These are phyloP conservation scores for Chymomyza procnemis DNA, from an alignment of 2,888 invertebrate genomes.

Conservation along the genomic window DNA sequence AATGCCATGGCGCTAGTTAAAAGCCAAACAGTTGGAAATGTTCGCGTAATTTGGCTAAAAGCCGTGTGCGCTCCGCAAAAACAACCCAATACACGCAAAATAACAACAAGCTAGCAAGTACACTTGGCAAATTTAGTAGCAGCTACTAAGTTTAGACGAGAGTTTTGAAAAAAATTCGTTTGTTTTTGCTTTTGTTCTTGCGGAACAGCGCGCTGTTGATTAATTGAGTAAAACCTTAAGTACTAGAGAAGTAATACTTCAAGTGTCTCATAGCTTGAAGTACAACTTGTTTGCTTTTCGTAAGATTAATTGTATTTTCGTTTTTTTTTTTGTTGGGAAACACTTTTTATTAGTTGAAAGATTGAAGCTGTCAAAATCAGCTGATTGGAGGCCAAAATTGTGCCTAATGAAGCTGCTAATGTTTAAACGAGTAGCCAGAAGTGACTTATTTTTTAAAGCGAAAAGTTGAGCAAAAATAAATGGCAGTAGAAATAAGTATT, in stretches of 20 bases:
- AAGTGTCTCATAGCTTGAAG: neutral
- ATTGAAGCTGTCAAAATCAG: neutral
- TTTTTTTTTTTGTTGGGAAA: neutral
- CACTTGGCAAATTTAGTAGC: neutral
- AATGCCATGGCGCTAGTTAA: slow-evolving; percentile 33
- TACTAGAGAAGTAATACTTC: neutral
- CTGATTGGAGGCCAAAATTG: neutral
- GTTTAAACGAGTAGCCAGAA: neutral
- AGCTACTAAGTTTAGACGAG: no score
- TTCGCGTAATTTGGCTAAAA: slow-evolving; percentile 69
- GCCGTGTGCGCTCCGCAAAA: slow-evolving; percentile 51
- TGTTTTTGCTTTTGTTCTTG: neutral
- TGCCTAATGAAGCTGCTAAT: neutral
- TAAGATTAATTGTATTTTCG: neutral
- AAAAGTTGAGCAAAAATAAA: no score
- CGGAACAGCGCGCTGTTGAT: neutral
- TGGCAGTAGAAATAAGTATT: no score
- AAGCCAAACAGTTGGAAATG: slow-evolving; percentile 9
- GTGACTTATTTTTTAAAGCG: neutral
- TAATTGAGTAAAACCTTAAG: neutral
- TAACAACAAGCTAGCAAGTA: slow-evolving; percentile 5
- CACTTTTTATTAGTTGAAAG: neutral
- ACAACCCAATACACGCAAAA: slow-evolving; percentile 46
- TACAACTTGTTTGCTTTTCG: neutral
- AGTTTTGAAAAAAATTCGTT: no score